A percentile compares a stretch with the other conserved stretches of the same genome.
Evolutionary conservation across 2,888 invertebrate genomes (phyloP).

Genomic region (Abrostola triplasia): DNA sequence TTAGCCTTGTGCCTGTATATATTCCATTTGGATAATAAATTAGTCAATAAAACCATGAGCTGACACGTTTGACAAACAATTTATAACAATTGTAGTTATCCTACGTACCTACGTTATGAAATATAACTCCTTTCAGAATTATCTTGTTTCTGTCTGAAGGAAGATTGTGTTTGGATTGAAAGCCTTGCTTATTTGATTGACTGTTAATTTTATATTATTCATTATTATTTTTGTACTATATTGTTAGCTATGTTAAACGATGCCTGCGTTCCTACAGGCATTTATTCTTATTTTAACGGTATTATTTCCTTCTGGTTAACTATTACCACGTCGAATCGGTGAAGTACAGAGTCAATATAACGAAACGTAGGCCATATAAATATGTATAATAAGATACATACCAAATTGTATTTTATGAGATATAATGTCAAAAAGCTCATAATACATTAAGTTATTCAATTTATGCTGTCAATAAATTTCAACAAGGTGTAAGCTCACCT

Average conservation of each 20-base stretch:
- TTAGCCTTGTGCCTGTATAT: conserved; percentile 77
- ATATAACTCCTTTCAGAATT: conserved; percentile 48
- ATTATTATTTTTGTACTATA: neutral
- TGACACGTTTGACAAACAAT: conserved; percentile 74
- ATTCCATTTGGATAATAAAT: conserved; percentile 70
- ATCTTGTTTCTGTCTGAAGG: conserved; percentile 36
- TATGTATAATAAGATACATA: conserved; percentile 36
- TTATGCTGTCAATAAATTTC: conserved; percentile 58
- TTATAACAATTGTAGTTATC: conserved; percentile 62
- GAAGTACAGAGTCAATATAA: conserved; percentile 21
- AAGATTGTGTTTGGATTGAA: conserved; percentile 1
- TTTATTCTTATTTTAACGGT: conserved; percentile 7
- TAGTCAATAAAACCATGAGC: conserved; percentile 66
- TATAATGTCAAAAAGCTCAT: conserved; percentile 50
- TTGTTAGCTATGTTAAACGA: neutral
- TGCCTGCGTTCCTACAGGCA: too few relatives aligned
- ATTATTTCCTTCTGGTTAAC: conserved; percentile 6
- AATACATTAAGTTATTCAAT: conserved; percentile 54
- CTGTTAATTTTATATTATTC: neutral
- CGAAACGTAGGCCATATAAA: conserved; percentile 28
- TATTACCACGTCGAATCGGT: conserved; percentile 26
- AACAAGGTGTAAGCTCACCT: conserved; percentile 50
- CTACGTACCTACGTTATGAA: conserved; percentile 53
- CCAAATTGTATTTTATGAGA: conserved; percentile 53
- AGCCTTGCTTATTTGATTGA: neutral